phyloP scores from a whole-genome alignment of 2,888 invertebrate genomes.

The Lasioglossum leucozonium region DNA sequence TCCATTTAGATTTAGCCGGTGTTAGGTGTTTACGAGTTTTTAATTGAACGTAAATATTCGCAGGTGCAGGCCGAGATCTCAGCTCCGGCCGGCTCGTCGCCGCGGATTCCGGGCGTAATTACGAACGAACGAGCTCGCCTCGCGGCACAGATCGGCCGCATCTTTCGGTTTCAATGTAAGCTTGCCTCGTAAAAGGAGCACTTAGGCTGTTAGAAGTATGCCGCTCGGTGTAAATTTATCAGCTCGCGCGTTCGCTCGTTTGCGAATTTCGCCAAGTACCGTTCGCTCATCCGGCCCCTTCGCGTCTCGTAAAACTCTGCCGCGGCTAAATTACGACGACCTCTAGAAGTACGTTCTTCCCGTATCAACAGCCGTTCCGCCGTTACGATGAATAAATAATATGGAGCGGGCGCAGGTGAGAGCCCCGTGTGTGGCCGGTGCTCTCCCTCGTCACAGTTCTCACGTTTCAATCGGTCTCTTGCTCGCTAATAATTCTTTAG shows the following conservation, averaged over 20 bases:
- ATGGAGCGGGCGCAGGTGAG: constrained; percentile 48
- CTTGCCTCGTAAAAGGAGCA: constrained; percentile 62
- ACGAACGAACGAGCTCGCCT: constrained; percentile 44
- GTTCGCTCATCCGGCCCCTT: constrained; percentile 51
- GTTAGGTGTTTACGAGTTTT: constrained; percentile 66
- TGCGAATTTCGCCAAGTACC: constrained; percentile 54
- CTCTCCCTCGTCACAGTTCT: neutral
- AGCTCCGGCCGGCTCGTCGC: constrained; percentile 5
- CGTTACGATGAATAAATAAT: constrained; percentile 69
- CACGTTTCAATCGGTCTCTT: constrained; percentile 18
- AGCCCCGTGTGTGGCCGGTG: constrained; percentile 54
- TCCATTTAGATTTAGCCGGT: constrained; percentile 60
- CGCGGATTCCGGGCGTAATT: constrained; percentile 57
- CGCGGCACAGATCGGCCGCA: constrained; percentile 39
- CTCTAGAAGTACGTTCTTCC: constrained; percentile 42
- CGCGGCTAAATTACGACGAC: constrained; percentile 69
- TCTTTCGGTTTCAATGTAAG: constrained; percentile 60
- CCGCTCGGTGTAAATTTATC: constrained; percentile 70
- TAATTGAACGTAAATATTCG: constrained; percentile 71
- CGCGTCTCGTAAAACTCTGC: constrained; percentile 69
- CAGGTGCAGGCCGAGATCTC: constrained; percentile 62
- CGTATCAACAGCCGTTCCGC: constrained; percentile 51
- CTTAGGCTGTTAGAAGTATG: constrained; percentile 57
- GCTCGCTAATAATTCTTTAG: neutral
- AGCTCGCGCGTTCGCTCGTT: constrained; percentile 48